A percentile compares a stretch with the other conserved stretches of the same genome.
phyloP scores from a whole-genome alignment of 1,140 invertebrate genomes.

The Drosophila seguyi region DNA sequence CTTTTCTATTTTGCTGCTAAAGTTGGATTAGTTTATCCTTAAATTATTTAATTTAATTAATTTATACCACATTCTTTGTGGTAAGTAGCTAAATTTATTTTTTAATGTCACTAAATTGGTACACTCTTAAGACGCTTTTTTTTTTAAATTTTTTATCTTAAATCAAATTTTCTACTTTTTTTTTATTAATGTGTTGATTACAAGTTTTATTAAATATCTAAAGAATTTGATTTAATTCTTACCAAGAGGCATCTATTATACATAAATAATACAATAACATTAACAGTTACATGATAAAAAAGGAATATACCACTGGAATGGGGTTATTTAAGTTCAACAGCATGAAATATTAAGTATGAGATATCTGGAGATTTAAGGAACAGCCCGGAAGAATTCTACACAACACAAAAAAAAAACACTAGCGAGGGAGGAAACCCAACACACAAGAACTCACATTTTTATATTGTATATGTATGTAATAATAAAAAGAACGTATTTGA shows the following conservation, averaged over 20 bases:
- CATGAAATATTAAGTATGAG: neutral
- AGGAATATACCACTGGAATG: neutral
- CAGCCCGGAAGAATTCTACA: constrained; percentile 34
- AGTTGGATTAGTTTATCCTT: neutral
- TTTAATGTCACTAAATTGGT: neutral
- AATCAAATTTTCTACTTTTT: neutral
- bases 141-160: neutral
- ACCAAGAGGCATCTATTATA: neutral
- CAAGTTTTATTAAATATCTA: neutral
- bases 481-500: constrained; percentile 64
- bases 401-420: constrained; percentile 42
- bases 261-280: no score
- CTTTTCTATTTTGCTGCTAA: neutral
- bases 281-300: no score
- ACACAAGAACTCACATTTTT: constrained; percentile 60
- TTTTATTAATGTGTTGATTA: neutral
- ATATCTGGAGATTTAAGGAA: constrained; percentile 13
- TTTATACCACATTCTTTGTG: neutral
- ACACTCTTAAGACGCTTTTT: neutral
- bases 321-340: neutral
- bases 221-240: neutral
- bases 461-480: constrained; percentile 67
- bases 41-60: neutral
- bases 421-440: constrained; percentile 40
- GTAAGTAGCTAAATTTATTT: neutral